Conservation (phyloP, 2,888 invertebrate species). For the Heliconius ismenius region DNA sequence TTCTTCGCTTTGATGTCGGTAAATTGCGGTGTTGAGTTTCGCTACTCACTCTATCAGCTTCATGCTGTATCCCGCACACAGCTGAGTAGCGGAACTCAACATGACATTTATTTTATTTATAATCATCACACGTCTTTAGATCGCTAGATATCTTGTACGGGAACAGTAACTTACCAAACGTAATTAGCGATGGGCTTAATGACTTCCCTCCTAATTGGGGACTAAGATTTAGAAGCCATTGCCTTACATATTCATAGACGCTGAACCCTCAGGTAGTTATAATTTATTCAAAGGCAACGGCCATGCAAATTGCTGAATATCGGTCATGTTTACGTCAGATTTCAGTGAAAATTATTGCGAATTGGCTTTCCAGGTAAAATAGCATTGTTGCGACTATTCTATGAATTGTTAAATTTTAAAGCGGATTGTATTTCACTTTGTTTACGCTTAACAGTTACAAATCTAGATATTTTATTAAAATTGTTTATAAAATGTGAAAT, state of each 20-base stretch:
- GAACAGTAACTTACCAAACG: slow-evolving; percentile 50
- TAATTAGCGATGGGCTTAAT: slow-evolving; percentile 75
- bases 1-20: too few relatives aligned
- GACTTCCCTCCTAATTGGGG: slow-evolving; percentile 76
- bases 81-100: too few relatives aligned
- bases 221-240: slow-evolving; percentile 78
- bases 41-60: too few relatives aligned
- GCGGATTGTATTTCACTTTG: not conserved
- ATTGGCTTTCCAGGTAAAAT: slow-evolving; percentile 60
- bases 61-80: too few relatives aligned
- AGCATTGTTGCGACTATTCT: slow-evolving; percentile 38
- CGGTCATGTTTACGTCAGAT: slow-evolving; percentile 81
- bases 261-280: slow-evolving; percentile 72
- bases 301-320: slow-evolving; percentile 81
- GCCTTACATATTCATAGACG: slow-evolving; percentile 82
- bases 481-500: too few relatives aligned
- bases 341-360: slow-evolving; percentile 78
- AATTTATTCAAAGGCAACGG: slow-evolving; percentile 79
- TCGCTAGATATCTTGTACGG: not conserved
- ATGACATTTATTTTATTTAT: not conserved
- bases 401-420: slow-evolving; percentile 41
- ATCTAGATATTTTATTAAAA: not conserved
- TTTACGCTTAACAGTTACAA: not conserved
- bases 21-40: too few relatives aligned
- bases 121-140: not conserved